A percentile compares a stretch with the other conserved stretches of the same genome.
phyloP scores from a whole-genome alignment of 2,113 vertebrate species.

The Pontoporia blainvillei region DNA sequence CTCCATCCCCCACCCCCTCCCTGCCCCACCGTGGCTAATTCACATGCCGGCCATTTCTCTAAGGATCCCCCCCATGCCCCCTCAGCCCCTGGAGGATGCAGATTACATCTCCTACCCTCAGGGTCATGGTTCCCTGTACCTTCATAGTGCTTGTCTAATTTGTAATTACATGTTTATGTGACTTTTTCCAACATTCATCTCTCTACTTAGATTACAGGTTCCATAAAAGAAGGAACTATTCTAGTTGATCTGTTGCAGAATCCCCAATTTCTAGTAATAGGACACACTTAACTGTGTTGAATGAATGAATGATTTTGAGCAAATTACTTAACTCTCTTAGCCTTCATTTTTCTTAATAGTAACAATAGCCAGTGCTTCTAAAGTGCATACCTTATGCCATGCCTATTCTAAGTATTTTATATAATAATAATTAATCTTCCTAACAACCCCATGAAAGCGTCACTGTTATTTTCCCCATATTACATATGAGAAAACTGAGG shows the following conservation, averaged over 20 bases:
- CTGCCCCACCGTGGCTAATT: background rate
- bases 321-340: background rate
- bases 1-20: background rate
- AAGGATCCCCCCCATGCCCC: background rate
- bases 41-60: background rate
- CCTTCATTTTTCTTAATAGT: background rate
- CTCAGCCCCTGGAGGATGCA: background rate
- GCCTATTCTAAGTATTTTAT: background rate
- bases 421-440: background rate
- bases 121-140: fast-evolving
- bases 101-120: background rate
- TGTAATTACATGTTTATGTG: background rate
- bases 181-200: background rate
- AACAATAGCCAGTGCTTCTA: background rate
- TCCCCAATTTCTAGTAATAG: background rate
- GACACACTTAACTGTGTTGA: background rate
- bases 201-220: background rate
- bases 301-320: background rate
- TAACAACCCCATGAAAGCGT: background rate
- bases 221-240: background rate
- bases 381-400: background rate
- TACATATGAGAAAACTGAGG: background rate
- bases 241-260: background rate
- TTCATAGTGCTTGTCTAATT: background rate
- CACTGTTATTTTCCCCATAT: background rate